A percentile compares a stretch with the other conserved stretches of the same genome.
These are phyloP conservation scores for Mesitornis unicolor DNA, from an alignment of 2,113 vertebrate genomes.

Conservation along the genomic window DNA sequence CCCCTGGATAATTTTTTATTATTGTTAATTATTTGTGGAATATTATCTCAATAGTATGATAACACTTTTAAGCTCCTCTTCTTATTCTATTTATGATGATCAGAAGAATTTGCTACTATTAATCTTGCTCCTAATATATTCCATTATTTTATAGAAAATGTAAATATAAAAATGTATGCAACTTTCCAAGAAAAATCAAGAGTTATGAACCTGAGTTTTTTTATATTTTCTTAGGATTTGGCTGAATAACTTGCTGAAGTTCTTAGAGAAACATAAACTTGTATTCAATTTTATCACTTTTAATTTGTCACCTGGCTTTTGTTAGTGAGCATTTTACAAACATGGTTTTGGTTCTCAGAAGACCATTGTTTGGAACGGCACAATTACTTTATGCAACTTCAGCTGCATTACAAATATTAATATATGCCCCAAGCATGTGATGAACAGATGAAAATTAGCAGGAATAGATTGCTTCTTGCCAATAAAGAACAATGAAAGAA, in stretches of 20 bases:
- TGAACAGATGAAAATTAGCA: background rate
- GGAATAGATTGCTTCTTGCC: background rate
- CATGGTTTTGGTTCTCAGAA: background rate
- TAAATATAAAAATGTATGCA: background rate
- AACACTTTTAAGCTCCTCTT: background rate
- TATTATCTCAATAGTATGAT: background rate
- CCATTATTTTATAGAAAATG: background rate
- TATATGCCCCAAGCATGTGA: background rate
- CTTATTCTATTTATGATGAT: background rate
- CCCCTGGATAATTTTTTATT: no score
- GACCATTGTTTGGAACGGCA: background rate
- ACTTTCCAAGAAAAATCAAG: background rate
- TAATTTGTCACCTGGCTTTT: background rate
- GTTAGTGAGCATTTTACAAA: background rate
- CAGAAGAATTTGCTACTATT: background rate
- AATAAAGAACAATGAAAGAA: constrained; percentile 5
- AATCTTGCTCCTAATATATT: background rate
- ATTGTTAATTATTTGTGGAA: background rate
- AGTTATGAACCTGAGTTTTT: background rate
- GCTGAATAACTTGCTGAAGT: background rate
- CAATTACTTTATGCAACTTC: constrained; percentile 12
- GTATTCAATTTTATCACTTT: background rate
- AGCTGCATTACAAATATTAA: background rate
- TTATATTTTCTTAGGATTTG: background rate
- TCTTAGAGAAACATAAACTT: background rate